Base-by-base conservation (phyloP, 92 coral and sea anemone genomes). In the Palythoa caribaeorum region DNA sequence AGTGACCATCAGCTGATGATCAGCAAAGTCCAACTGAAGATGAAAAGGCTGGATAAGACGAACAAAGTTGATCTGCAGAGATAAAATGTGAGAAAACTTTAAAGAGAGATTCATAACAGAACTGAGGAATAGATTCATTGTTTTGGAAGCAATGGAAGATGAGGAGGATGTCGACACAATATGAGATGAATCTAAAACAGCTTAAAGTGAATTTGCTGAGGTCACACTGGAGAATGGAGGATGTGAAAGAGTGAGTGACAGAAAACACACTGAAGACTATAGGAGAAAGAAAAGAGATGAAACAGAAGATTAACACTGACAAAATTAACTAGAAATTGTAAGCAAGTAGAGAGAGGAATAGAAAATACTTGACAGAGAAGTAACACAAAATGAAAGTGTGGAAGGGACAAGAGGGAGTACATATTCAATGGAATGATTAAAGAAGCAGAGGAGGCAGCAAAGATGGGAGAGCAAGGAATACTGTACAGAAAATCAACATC, bases 371-470 rank as follows among this genome's bases (percentile, higher is more conserved):
- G 69, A 78, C 69, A 78, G 48, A 78, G 68, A 78, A 50, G 39
- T 50, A 36, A 78, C 28, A 28, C 28, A 28, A 28, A 78, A 20
- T 1, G 38, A 8, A 78, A 63, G 37, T 51, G 83, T 78, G 50
- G 68, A 78, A 78, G 14, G 14, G 83, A 78, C 68, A 78, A 50
- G 68, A 78, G 68, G 37, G 69, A 78, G 5, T 35, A 63, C 13
- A 50, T n/a, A n/a, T n/a, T 51, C 44, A 51, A 78, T 66, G 2
- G 11, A 62, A 2, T 50, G 38, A 51, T 50, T 13, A 40, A 40
- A 19, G 68, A 78, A 78, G 83, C 83, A 78, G 69, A 78, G 66
- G 83, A 78, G 38, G 83, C 83, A 13, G 68, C 83, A 55, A 8
- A 11, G 36, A 39, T 16, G 6, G 83, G 83, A 14, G 83, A 78